Conservation (phyloP, 1,140 invertebrate genomes). For the Lepidostoma basale region DNA sequence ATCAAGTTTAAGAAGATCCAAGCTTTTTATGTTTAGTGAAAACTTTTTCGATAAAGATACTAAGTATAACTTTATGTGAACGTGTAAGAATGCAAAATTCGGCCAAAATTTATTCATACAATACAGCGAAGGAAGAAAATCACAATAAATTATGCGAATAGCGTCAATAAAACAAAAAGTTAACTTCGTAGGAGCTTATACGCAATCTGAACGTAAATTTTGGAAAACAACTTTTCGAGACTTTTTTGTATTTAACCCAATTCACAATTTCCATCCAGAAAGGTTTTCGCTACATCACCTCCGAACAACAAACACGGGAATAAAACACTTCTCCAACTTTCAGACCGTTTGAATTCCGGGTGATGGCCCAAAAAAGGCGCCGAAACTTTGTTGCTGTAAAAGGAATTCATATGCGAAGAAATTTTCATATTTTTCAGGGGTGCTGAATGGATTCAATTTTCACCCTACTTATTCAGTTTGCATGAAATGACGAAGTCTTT, state of each 20-base stretch:
- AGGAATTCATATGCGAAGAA: conserved; percentile 4
- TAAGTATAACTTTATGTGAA: too few species aligned
- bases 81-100: too few species aligned
- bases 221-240: conserved; percentile 5
- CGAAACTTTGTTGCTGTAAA: not conserved
- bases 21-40: too few species aligned
- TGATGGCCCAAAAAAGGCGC: conserved; percentile 3
- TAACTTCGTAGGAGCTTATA: not conserved
- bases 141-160: not conserved
- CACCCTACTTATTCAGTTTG: too few species aligned
- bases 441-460: too few species aligned
- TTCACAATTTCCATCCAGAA: conserved; percentile 11
- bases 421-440: conserved; percentile 16
- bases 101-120: too few species aligned
- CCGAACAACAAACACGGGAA: conserved; percentile 17
- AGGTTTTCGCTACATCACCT: conserved; percentile 16
- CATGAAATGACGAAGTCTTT: too few species aligned
- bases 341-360: conserved; percentile 10
- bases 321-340: conserved; percentile 15
- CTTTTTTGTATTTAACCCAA: conserved; percentile 24
- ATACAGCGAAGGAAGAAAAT: not conserved
- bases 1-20: too few species aligned
- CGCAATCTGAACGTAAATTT: conserved; percentile 19
- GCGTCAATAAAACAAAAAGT: conserved; percentile 7
- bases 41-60: too few species aligned